Evolutionary conservation across 2,113 vertebrate species (phyloP).

Genomic region (Ptilonorhynchus violaceus): DNA sequence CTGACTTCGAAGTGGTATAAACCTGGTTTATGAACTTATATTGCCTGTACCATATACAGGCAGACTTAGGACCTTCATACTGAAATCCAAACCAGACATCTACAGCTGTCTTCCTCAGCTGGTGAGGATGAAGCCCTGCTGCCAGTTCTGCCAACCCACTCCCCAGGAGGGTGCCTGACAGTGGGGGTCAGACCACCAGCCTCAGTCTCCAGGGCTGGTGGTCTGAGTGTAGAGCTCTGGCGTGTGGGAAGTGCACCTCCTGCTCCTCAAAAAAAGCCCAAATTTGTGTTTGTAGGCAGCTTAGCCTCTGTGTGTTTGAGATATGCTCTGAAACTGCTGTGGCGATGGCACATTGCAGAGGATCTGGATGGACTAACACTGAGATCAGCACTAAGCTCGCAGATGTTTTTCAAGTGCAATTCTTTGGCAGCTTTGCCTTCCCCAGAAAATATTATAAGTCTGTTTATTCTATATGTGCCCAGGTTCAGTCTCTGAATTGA

Average conservation of each 20-base stretch:
- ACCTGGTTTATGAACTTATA: not conserved
- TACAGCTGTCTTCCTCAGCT: not conserved
- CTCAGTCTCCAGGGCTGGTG: not conserved
- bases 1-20: not conserved
- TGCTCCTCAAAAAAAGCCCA: not conserved
- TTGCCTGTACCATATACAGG: not conserved
- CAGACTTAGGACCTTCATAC: not conserved
- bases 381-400: not conserved
- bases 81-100: not conserved
- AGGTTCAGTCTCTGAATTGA: not conserved
- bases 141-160: not conserved
- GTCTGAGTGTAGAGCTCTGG: not conserved
- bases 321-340: not conserved
- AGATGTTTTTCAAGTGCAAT: not conserved
- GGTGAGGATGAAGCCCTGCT: not conserved
- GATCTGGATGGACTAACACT: not conserved
- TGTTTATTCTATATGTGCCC: not conserved
- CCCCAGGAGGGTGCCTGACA: too few relatives aligned
- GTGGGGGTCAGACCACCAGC: not conserved
- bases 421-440: not conserved
- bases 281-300: not conserved
- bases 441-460: not conserved
- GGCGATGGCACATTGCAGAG: not conserved
- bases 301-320: not conserved
- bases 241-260: not conserved